A percentile compares a stretch with the other conserved stretches of the same genome.
Evolutionary conservation across 2,797 vertebrate species (phyloP).

Genomic region (Pantherophis alleghaniensis): DNA sequence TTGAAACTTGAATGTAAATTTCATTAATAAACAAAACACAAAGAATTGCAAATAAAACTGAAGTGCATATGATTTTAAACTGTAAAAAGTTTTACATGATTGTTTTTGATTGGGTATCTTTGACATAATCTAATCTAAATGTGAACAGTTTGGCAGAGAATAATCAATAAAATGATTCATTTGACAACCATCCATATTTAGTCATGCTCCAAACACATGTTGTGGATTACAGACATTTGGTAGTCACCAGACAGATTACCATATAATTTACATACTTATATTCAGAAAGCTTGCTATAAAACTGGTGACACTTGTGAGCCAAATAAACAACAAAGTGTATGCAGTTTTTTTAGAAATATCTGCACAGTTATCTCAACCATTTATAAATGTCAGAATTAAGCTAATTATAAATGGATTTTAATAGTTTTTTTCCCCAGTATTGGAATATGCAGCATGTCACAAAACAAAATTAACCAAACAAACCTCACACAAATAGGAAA

Average conservation of each 20-base stretch:
- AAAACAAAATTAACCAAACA: background rate
- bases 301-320: background rate
- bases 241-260: conserved; percentile 19
- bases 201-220: background rate
- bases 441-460: background rate
- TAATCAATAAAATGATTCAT: conserved; percentile 7
- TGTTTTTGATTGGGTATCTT: background rate
- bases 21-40: background rate
- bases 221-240: background rate
- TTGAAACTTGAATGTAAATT: background rate
- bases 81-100: background rate
- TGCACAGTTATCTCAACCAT: background rate
- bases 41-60: background rate
- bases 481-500: background rate
- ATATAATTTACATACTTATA: background rate
- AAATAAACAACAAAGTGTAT: background rate
- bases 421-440: background rate
- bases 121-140: background rate
- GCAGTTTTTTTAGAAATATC: background rate
- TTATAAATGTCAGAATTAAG: background rate
- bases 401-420: background rate
- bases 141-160: background rate
- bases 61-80: background rate
- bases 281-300: background rate
- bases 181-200: background rate